Base-by-base conservation (phyloP, 1,140 invertebrate species). In the Panagrolaimus sp. region DNA sequence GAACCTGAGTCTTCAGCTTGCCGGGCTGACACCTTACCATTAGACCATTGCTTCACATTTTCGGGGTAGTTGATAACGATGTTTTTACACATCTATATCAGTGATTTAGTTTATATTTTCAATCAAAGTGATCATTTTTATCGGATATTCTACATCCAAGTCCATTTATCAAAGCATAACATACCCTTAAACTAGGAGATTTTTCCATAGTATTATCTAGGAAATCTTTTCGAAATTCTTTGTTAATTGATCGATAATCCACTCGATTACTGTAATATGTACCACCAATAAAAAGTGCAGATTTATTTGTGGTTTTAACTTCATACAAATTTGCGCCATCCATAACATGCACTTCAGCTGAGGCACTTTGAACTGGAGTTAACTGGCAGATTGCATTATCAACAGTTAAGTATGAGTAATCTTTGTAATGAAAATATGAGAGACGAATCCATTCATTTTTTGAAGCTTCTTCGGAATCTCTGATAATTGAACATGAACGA, bases 171-270 rank as follows among this genome's bases (percentile, higher is more conserved):
- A 38, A 38, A 38, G 7, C 2, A 38, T 2, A 38, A 38, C 31
- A 2, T 38, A 38, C 31, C 31, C 31, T 38, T 38, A 38, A 51
- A 48, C 45, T 48, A 20, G 65, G 65, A 3, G 65, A n/a, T 27
- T 66, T 66, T 47, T 66, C 65, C 20, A 20, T 25, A 5, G 65
- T 66, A 31, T 46, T 66, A n/a, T 66, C 65, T 9, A 66, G n/a
- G 27, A 48, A 66, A 20, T 46, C 20, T 4, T 66, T 66, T 13
- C 25, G 27, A 45, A 48, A 66, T 16, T 27, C 46, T 16, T 66
- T 51, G 1, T 46, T 27, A 5, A 13, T 11, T n/a, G 11, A 14
- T 11, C 45, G 7, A 11, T 31, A 27, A 11, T 25, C 48, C 25
- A 16, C n/a, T 7, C 11, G n/a, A 11, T 66, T 66, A 20, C n/a